Evolutionary conservation across 1,140 invertebrate genomes (phyloP).

Genomic region (Drosophila bocqueti): DNA sequence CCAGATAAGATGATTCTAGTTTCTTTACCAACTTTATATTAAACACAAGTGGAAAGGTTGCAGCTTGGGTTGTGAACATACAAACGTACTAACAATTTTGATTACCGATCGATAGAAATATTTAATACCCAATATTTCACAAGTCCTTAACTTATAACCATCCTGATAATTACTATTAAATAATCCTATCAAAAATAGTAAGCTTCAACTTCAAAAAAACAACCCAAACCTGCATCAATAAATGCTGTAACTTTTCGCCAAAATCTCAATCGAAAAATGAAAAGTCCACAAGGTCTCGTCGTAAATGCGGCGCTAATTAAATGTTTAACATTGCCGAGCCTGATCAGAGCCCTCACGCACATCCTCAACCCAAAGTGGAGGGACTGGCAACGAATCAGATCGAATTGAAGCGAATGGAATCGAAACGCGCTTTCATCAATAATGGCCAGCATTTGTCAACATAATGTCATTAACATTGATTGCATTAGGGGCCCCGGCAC

Average conservation of each 20-base stretch:
- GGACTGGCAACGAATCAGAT: background rate
- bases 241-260: background rate
- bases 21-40: background rate
- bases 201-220: background rate
- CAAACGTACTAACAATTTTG: too few species aligned
- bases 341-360: slow-evolving; percentile 26
- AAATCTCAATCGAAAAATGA: background rate
- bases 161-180: background rate
- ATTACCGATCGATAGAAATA: too few species aligned
- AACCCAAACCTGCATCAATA: background rate
- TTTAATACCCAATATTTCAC: too few species aligned
- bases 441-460: slow-evolving; percentile 82
- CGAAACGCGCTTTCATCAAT: slow-evolving; percentile 72
- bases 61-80: too few species aligned
- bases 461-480: slow-evolving; percentile 84
- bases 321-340: slow-evolving; percentile 46
- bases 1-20: slow-evolving; percentile 2
- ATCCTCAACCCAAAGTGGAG: background rate
- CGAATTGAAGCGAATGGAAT: slow-evolving; percentile 36
- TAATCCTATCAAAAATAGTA: too few species aligned
- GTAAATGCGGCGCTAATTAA: slow-evolving; percentile 44
- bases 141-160: too few species aligned
- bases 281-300: background rate
- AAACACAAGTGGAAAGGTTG: background rate
- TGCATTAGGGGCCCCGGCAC: slow-evolving; percentile 71